Base-by-base conservation (phyloP, 2,113 vertebrate genomes). In the Tetrao urogallus region DNA sequence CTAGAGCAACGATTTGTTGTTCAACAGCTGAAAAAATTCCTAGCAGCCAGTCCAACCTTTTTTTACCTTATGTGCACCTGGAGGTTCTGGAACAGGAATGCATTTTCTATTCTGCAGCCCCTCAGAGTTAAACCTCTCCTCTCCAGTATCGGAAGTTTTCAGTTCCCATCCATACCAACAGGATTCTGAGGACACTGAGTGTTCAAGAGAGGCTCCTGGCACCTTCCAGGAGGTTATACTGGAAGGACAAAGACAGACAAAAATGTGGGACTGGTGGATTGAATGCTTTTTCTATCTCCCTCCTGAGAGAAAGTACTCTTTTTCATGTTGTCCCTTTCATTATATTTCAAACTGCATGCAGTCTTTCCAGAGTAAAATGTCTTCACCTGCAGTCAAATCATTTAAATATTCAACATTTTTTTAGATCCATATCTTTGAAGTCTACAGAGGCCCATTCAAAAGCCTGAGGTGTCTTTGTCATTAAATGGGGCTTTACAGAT, bases 331-430 rank as follows among this genome's bases (percentile, higher is more conserved):
- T 21, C n/a, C 25, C 14, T 82, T 88, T 90, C 38, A 77, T 81
- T 89, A 84, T 30, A 50, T 88, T 96, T 92, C 85, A 93, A 85
- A 88, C 7, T 15, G 10, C 21, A 36, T 30, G 40, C 11, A 30
- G 0, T 22, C 85, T 82, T 95, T 91, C 36, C 73, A 84, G 36
- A 86, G 61, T 91, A 75, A 88, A 75, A 5, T 32, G 12, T 54
- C 45, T 90, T 93, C 61, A 94, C 61, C 82, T 82, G 43, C 86
- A 86, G 76, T 48, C 76, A 95, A 88, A 91, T 38, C 13, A 65
- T 57, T 95, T 75, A 77, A 17, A 48, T 90, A 86, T 61, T 54
- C 66, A 34, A 30, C 0, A 5, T 21, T 45, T 65, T 71, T 89
- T 88, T 28, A 84, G 48, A 72, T 82, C 91, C 43, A 32, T 61